Base-by-base conservation (phyloP, 2,113 vertebrate species). In the Glaucomys volans region DNA sequence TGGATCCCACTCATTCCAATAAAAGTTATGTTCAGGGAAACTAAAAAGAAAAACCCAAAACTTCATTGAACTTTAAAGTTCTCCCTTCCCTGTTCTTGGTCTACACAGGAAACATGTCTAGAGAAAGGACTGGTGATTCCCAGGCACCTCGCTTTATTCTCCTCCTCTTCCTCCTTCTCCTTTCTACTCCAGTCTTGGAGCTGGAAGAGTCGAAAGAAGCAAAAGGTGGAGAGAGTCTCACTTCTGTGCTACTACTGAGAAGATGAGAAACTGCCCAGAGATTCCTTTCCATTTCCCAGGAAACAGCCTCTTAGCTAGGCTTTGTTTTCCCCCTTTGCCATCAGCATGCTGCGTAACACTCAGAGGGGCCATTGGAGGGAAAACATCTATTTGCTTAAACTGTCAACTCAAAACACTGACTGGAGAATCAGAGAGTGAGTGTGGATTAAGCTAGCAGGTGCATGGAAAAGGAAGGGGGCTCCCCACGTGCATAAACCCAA, bases 221-320 rank as follows among this genome's bases (percentile, higher is more conserved):
- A 57, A 22, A 37, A 32, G 2, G 8, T n/a, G 8, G 0, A 4
- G 16, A 13, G 37, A 44, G 5, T 32, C 20, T 94, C 52, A 32
- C 8, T 30, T 92, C 10, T 12, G 11, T 50, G 18, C 30, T 66
- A 0, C 16, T 76, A 35, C 20, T 42, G 35, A 44, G 35, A 90
- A 59, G 17, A 30, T 9, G 24, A 1, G 17, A 8, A 50, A 7
- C 54, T 5, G 0, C 37, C 28, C 30, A 8, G 0, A 5, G 17
- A 28, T 42, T 37, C 32, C 35, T 3, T 71, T 44, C 35, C 3
- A 4, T 37, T 59, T 66, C 16, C 16, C 42, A 30, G 40, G 10
- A 90, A 42, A 26, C 14, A 1, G 2, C 11, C 35, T 83, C 24
- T 47, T 7, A 67, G 52, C 7, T 57, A 9, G 28, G 16, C 8